Conservation (phyloP, 2,888 invertebrate species). For the Drosophila gaucha region DNA sequence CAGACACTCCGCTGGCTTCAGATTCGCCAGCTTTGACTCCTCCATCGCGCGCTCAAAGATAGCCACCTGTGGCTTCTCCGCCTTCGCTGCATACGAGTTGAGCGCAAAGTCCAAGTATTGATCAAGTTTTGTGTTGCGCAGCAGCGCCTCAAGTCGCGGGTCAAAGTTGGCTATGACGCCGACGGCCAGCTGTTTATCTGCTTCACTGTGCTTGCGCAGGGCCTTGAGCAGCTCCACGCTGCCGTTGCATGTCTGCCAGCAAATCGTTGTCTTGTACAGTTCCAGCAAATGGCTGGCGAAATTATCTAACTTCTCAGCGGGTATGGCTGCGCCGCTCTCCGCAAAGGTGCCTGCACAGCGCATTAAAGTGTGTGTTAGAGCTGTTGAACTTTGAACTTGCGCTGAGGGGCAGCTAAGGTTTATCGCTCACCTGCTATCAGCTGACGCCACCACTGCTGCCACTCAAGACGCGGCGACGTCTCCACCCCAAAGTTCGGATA, state of each 20-base stretch:
- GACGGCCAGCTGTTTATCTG: constrained; percentile 81
- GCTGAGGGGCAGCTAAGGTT: constrained; percentile 17
- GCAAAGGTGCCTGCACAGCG: constrained; percentile 77
- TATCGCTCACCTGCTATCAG: constrained; percentile 80
- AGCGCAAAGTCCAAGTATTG: constrained; percentile 92
- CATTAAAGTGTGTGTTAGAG: constrained; percentile 15
- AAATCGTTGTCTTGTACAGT: constrained; percentile 89
- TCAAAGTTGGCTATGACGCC: constrained; percentile 96
- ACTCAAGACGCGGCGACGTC: constrained; percentile 87
- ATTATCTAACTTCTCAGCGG: constrained; percentile 84
- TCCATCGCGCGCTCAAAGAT: constrained; percentile 90
- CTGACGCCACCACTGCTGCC: constrained; percentile 93
- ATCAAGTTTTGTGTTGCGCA: constrained; percentile 88
- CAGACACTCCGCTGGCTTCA: constrained; percentile 88
- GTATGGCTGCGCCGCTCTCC: constrained; percentile 81
- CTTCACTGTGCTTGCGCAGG: constrained; percentile 82
- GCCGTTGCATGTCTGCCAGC: constrained; percentile 90
- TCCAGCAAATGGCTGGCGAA: constrained; percentile 88
- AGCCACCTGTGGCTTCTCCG: constrained; percentile 90
- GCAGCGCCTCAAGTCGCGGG: constrained; percentile 89
- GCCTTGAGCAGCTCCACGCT: constrained; percentile 88
- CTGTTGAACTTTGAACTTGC: constrained; percentile 31
- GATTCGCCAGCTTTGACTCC: constrained; percentile 83
- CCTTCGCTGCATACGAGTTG: constrained; percentile 90
- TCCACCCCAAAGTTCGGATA: constrained; percentile 93